These are phyloP conservation scores for Ctenosaura bakeri DNA, from an alignment of 2,797 vertebrate species.

Conservation along the genomic window DNA sequence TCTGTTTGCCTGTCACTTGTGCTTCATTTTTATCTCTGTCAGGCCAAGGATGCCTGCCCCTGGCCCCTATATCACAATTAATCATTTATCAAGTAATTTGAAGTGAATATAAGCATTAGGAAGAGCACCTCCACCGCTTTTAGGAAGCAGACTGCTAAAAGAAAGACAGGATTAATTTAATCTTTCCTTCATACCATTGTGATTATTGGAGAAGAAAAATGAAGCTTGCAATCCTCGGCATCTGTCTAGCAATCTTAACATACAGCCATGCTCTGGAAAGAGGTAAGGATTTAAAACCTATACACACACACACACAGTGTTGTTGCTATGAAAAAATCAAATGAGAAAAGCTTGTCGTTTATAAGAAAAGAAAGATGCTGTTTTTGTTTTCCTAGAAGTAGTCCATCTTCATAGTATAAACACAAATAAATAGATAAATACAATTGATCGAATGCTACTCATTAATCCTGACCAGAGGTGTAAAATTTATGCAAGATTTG, in stretches of 20 bases:
- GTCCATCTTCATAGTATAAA: no score
- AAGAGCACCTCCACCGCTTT: accelerated
- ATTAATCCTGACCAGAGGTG: no score
- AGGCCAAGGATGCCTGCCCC: slow-evolving; percentile 66
- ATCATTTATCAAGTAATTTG: slow-evolving; percentile 68
- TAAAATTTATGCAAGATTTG: no score
- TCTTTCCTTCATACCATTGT: neutral
- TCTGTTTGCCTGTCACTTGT: slow-evolving; percentile 64
- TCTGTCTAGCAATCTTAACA: slow-evolving; percentile 56
- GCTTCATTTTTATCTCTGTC: slow-evolving; percentile 42
- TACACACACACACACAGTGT: no score
- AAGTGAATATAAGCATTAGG: slow-evolving; percentile 31
- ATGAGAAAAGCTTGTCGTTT: neutral
- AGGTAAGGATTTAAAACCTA: slow-evolving; percentile 68
- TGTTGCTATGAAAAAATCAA: neutral
- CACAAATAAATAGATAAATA: neutral
- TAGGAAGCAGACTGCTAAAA: accelerated
- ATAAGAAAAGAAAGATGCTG: neutral
- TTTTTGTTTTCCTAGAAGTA: neutral
- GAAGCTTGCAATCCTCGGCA: slow-evolving; percentile 54
- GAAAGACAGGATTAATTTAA: neutral
- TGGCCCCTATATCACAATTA: slow-evolving; percentile 57
- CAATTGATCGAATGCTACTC: neutral
- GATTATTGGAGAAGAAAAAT: slow-evolving; percentile 44
- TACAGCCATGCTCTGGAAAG: slow-evolving; percentile 56